A percentile compares a stretch with the other conserved stretches of the same genome.
These are phyloP conservation scores for Silurus lanzhouensis DNA, from an alignment of 2,797 vertebrate species.

Conservation along the genomic window DNA sequence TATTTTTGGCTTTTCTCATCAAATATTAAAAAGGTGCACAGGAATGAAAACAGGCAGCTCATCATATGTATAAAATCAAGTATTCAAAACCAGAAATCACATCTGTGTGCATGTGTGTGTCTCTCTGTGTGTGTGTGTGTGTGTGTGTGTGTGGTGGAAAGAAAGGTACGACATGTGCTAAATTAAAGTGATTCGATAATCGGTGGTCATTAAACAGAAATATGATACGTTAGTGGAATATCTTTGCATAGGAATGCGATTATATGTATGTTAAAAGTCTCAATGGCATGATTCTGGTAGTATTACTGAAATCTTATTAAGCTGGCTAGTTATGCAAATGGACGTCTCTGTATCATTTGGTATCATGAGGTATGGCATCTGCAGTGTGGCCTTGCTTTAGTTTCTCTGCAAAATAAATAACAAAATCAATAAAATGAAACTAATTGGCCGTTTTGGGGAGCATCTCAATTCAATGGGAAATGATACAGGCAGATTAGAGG, in stretches of 20 bases:
- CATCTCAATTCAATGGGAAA: constrained; percentile 51
- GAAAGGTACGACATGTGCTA: constrained; percentile 5
- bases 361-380: constrained; percentile 35
- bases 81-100: constrained; percentile 1
- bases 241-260: constrained; percentile 25
- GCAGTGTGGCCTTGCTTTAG: constrained; percentile 21
- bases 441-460: constrained; percentile 46
- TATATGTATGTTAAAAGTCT: not conserved
- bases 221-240: constrained; percentile 48
- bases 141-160: not conserved
- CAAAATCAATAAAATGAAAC: constrained; percentile 17
- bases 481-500: constrained; percentile 46
- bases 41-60: constrained; percentile 22
- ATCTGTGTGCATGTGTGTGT: not conserved
- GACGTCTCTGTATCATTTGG: constrained; percentile 9
- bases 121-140: no score
- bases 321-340: constrained; percentile 53
- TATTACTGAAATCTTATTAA: constrained; percentile 49
- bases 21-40: constrained; percentile 30
- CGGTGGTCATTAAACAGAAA: constrained; percentile 41
- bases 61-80: not conserved
- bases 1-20: not conserved
- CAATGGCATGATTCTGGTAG: constrained; percentile 14
- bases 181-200: constrained; percentile 48
- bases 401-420: constrained; percentile 28